A percentile compares a stretch with the other conserved stretches of the same genome.
Evolutionary conservation across 2,797 vertebrate species (phyloP).

Genomic region (Spea hammondii): DNA sequence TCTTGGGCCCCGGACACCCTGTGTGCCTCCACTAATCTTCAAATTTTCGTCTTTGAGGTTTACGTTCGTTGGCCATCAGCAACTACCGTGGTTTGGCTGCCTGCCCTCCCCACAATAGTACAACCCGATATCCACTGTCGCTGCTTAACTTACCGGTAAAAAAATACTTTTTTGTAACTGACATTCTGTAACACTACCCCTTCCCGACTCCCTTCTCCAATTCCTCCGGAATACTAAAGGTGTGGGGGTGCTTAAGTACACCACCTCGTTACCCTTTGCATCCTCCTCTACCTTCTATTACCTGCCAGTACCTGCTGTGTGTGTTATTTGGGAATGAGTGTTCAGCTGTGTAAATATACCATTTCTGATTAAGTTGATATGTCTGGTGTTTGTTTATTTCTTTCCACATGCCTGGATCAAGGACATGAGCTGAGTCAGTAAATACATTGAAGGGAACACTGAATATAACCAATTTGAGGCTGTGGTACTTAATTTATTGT

Average conservation of each 20-base stretch:
- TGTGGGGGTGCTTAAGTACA: neutral
- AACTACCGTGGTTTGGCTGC: constrained; percentile 17
- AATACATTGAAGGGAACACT: too few species aligned
- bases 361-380: constrained; percentile 27
- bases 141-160: constrained; percentile 32
- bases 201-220: neutral
- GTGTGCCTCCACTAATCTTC: constrained; percentile 30
- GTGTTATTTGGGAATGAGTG: constrained; percentile 43
- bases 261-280: neutral
- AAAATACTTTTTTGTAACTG: constrained; percentile 41
- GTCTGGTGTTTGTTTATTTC: constrained; percentile 21
- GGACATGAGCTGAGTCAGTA: too few species aligned
- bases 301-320: constrained; percentile 35
- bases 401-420: too few species aligned
- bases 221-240: neutral
- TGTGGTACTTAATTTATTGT: too few species aligned
- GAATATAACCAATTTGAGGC: too few species aligned
- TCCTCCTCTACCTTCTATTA: neutral
- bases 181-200: constrained; percentile 15
- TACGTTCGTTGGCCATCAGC: constrained; percentile 46
- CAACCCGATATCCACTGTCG: neutral
- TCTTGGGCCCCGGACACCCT: constrained; percentile 12
- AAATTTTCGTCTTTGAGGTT: constrained; percentile 41
- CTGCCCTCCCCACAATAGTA: constrained; percentile 9
- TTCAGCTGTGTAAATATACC: constrained; percentile 50